phyloP scores from a whole-genome alignment of 2,113 vertebrate genomes.

The Tamias sibiricus region DNA sequence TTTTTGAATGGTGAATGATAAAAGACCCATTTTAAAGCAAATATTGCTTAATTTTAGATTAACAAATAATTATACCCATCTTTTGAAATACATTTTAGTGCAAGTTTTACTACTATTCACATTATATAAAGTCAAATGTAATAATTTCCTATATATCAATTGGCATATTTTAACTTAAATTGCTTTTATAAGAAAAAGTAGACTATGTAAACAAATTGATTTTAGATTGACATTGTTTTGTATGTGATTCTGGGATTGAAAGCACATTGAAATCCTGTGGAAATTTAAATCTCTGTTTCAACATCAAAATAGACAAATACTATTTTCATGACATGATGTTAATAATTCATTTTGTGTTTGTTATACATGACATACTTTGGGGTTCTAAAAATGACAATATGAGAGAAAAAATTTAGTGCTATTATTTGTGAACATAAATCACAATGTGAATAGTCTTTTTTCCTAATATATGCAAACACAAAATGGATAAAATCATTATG shows the following conservation, averaged over 20 bases:
- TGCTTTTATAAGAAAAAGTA: conserved; percentile 33
- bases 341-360: conserved; percentile 54
- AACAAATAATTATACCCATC: not conserved
- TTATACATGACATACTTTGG: not conserved
- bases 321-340: not conserved
- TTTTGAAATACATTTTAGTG: not conserved
- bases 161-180: not conserved
- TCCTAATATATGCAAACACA: not conserved
- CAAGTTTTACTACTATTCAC: conserved; percentile 19
- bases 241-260: not conserved
- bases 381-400: not conserved
- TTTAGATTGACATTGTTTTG: conserved; percentile 52
- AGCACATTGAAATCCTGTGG: not conserved
- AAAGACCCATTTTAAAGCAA: conserved; percentile 17
- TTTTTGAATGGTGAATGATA: not conserved
- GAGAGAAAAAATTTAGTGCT: not conserved
- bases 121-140: not conserved
- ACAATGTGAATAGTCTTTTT: not conserved
- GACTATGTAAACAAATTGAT: not conserved
- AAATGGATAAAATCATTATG: not conserved
- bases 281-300: conserved; percentile 9
- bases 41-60: conserved; percentile 2
- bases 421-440: not conserved
- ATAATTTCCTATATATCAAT: conserved; percentile 27
- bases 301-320: conserved; percentile 11